phyloP scores from a whole-genome alignment of 2,797 vertebrate genomes.

The Sebastes iracundus region DNA sequence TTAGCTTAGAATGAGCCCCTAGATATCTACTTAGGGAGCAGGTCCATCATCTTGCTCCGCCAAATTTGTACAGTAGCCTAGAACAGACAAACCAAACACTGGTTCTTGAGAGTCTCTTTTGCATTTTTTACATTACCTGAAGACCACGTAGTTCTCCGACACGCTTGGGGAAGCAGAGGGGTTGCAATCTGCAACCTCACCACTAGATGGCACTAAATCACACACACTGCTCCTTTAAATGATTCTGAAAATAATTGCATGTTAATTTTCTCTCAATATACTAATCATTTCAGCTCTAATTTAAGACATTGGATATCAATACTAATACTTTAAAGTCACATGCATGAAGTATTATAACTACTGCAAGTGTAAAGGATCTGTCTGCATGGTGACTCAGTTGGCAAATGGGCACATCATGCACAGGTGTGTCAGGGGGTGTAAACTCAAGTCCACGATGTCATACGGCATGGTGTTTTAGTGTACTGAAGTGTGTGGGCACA shows the following conservation, averaged over 20 bases:
- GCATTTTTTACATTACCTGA: too few relatives aligned
- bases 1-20: background rate
- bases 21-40: too few relatives aligned
- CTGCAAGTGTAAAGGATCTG: background rate
- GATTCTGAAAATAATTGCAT: background rate
- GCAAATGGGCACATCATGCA: background rate
- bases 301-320: background rate
- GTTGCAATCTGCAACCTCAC: background rate
- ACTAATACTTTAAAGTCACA: background rate
- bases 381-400: background rate
- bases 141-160: background rate
- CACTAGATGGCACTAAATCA: background rate
- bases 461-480: background rate
- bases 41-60: rapidly evolving
- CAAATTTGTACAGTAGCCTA: background rate
- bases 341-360: background rate
- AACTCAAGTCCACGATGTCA: background rate
- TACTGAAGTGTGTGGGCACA: background rate
- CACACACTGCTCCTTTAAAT: background rate
- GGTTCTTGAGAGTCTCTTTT: background rate
- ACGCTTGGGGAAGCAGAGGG: background rate
- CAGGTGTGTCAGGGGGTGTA: background rate
- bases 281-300: background rate
- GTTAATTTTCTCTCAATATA: rapidly evolving
- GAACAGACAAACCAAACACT: background rate